phyloP scores from a whole-genome alignment of 2,888 invertebrate species.

The Eupithecia insigniata region DNA sequence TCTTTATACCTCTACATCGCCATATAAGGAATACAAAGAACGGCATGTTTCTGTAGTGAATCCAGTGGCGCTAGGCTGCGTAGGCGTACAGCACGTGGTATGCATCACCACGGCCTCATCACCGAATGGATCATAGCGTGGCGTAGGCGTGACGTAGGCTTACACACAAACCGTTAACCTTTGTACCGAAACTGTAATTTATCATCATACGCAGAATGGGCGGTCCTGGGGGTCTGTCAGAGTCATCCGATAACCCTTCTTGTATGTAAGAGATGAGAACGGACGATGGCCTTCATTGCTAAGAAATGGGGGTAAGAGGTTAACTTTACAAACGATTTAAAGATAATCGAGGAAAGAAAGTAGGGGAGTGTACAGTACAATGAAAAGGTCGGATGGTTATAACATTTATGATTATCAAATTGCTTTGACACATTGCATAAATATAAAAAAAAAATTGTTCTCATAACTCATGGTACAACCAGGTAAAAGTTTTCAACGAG shows the following conservation, averaged over 20 bases:
- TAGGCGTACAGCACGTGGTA: constrained; percentile 66
- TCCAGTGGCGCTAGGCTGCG: constrained; percentile 50
- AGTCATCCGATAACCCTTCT: constrained; percentile 22
- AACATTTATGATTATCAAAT: constrained; percentile 32
- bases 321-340: constrained; percentile 4
- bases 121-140: constrained; percentile 53
- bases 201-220: constrained; percentile 44
- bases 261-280: constrained; percentile 28
- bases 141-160: constrained; percentile 71
- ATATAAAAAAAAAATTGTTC: constrained; percentile 21
- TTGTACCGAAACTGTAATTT: constrained; percentile 49
- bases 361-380: constrained; percentile 15
- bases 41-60: constrained; percentile 12
- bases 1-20: background rate
- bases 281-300: constrained; percentile 20
- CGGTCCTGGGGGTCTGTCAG: constrained; percentile 15
- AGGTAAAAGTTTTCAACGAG: constrained; percentile 29
- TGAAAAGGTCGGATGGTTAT: constrained; percentile 16
- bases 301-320: background rate
- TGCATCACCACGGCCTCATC: constrained; percentile 66
- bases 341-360: constrained; percentile 14
- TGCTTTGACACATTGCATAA: constrained; percentile 40
- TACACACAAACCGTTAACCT: constrained; percentile 60
- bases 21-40: constrained; percentile 6
- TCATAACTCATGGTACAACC: constrained; percentile 14